Base-by-base conservation (phyloP, 2,888 invertebrate species). In the Drosophila multiciliata region DNA sequence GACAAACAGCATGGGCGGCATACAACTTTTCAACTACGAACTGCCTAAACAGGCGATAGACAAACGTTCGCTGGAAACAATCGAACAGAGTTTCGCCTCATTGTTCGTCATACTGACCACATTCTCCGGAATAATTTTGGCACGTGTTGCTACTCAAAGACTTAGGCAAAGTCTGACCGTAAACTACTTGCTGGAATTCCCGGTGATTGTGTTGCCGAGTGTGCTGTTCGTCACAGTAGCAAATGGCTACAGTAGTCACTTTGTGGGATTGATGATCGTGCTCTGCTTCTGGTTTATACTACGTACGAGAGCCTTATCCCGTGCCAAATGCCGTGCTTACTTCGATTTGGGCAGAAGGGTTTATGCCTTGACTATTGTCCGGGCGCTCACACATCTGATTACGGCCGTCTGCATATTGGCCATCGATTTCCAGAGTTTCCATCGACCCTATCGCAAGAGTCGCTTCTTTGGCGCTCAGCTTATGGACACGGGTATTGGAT, bases 401-500 rank as follows among this genome's bases (percentile, higher is more conserved):
- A 97, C 98, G 11, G 95, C 95, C 0, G 94, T 98, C 63, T 96
- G 97, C 78, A 99, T 99, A 84, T 93, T 99, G 66, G 99, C 98
- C 2, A 98, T 99, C 0, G 99, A 99, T 93, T 99, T 99, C 92
- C 94, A 94, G 54, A 94, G 96, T 68, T 99, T 99, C 91, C 98
- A 99, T 1, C 94, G 97, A 50, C 94, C 96, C 81, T 96, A 97
- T 92, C 97, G 97, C 0, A 99, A 99, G 93, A 98, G 98, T 0
- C 96, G 97, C 91, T 94, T 93, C 0, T 97, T 95, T 93, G 99
- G 99, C 0, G 97, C 95, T 83, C 96, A 97, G 91, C 92, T 99
- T 33, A 99, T 99, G 99, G 99, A 99, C 91, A 95, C 97, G 2
- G 99, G 99, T 4, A 99, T 99, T 3, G 99, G 98, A 0, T 93